Base-by-base conservation (phyloP, 2,888 invertebrate genomes). In the Catocala nupta region DNA sequence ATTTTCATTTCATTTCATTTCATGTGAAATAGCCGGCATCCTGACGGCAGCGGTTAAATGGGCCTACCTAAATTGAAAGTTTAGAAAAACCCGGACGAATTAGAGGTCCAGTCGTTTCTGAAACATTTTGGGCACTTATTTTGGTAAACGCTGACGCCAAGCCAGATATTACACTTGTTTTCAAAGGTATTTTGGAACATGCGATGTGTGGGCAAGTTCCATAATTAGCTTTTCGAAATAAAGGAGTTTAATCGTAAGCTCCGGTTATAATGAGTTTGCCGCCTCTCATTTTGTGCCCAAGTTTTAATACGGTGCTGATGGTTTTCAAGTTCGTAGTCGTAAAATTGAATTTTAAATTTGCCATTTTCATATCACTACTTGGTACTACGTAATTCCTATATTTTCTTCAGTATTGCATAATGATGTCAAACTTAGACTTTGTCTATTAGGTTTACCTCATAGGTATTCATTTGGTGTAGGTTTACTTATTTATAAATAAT, bases 1-100 rank as follows among this genome's bases (percentile, higher is more conserved):
- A n/a, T n/a, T n/a, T n/a, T n/a, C n/a, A n/a, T n/a, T n/a, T n/a
- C n/a, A n/a, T n/a, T n/a, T n/a, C n/a, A n/a, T n/a, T n/a, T n/a
- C n/a, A n/a, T 75, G 71, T 73, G 75, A 78, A 77, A 83, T 81
- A 79, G 78, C 77, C 12, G 13, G 12, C 55, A 57, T 45, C 51
- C 49, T 45, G 25, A 25, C 25, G 33, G 12, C 25, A 16, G 12
- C 61, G 48, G 44, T 63, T 63, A 56, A 64, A 59, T 69, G 62
- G 68, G 67, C 60, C 80, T 73, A 75, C 70, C 73, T 67, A 80
- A 85, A 82, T 80, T 80, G 77, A 69, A 66, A 75, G 78, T 71
- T 71, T 70, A 72, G 74, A 79, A 81, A 81, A 80, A 71, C 65
- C 61, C 76, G 71, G 77, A 73, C 77, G 70, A 72, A 75, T 81